A percentile compares a stretch with the other conserved stretches of the same genome.
Conservation (phyloP, 2,113 vertebrate species). For the Peromyscus leucopus region DNA sequence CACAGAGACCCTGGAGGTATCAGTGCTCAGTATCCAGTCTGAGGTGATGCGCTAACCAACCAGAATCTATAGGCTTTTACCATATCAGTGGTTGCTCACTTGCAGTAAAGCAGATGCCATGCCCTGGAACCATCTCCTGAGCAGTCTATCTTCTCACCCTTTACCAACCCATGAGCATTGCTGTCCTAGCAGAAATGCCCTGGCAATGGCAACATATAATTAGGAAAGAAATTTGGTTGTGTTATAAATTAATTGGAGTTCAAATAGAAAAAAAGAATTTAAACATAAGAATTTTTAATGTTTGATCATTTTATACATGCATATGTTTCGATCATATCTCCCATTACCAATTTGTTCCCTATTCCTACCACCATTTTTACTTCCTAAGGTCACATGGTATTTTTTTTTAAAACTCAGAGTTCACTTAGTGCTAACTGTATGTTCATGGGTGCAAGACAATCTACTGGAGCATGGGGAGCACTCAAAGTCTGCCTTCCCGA, state of each 20-base stretch:
- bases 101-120: not conserved
- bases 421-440: not conserved
- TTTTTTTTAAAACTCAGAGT: not conserved
- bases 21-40: not conserved
- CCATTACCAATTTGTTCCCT: not conserved
- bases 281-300: not conserved
- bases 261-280: not conserved
- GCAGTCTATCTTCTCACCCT: not conserved
- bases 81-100: not conserved
- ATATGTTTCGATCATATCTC: not conserved
- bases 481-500: not conserved
- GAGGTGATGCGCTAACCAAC: not conserved
- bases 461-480: not conserved
- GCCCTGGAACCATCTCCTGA: not conserved
- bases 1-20: not conserved
- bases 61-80: not conserved
- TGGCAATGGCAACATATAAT: not conserved
- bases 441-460: not conserved
- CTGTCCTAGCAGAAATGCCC: not conserved
- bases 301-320: not conserved
- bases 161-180: not conserved
- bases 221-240: slow-evolving; percentile 14
- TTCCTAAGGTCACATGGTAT: not conserved
- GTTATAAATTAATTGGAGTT: not conserved
- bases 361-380: not conserved